A percentile compares a stretch with the other conserved stretches of the same genome.
These are phyloP conservation scores for Aphelenchoides besseyi DNA, from an alignment of 1,140 invertebrate species.

Conservation along the genomic window DNA sequence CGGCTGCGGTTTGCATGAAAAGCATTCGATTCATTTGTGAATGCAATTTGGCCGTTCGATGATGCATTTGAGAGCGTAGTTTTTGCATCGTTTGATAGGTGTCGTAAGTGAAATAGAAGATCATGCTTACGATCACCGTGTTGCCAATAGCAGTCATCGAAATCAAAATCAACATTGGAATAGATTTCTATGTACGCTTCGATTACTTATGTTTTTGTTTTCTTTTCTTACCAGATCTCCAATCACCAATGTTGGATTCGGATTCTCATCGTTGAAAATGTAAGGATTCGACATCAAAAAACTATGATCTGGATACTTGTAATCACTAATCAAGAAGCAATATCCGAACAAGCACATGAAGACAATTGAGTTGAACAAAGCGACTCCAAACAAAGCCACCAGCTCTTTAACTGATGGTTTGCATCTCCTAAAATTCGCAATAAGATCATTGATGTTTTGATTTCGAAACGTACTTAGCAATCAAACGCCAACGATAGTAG, in stretches of 20 bases:
- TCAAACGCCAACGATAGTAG: not conserved
- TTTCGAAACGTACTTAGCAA: too few species aligned
- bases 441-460: too few species aligned
- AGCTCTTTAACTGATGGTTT: not conserved
- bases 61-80: not conserved
- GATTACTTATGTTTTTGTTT: too few species aligned
- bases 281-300: not conserved
- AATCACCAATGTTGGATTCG: not conserved
- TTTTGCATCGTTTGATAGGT: not conserved
- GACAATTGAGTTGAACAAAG: not conserved
- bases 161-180: not conserved
- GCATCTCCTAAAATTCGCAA: too few species aligned
- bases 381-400: not conserved
- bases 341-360: conserved; percentile 2
- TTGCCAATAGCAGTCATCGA: not conserved
- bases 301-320: not conserved
- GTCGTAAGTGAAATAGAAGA: not conserved
- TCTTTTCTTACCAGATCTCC: too few species aligned
- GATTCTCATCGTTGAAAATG: conserved; percentile 1
- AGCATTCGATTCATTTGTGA: not conserved
- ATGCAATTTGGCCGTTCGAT: not conserved
- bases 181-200: too few species aligned
- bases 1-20: not conserved
- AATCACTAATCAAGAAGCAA: not conserved
- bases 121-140: not conserved